phyloP scores from a whole-genome alignment of 2,113 vertebrate species.

The Cygnus atratus region DNA sequence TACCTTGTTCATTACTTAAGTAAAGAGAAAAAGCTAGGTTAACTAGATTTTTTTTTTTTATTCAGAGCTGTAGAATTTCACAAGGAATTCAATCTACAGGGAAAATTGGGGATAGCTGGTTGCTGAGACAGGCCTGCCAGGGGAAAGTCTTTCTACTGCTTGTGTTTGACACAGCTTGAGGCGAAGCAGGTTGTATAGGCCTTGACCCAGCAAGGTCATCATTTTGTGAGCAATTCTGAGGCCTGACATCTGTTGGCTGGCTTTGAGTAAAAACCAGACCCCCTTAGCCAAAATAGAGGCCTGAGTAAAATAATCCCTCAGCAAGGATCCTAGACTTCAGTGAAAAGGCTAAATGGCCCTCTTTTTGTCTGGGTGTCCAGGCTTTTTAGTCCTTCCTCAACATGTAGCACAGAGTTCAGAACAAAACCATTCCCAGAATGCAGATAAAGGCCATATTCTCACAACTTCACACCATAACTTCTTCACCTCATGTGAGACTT shows the following conservation, averaged over 20 bases:
- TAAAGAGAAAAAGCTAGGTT: constrained; percentile 69
- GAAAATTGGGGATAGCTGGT: constrained; percentile 64
- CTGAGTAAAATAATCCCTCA: constrained; percentile 79
- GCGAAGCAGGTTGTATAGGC: constrained; percentile 71
- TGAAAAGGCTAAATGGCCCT: constrained; percentile 76
- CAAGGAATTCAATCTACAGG: constrained; percentile 67
- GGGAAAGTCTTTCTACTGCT: constrained; percentile 69
- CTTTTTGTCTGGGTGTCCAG: constrained; percentile 71
- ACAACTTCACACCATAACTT: constrained; percentile 45
- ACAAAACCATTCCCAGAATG: constrained; percentile 69
- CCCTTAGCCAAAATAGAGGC: constrained; percentile 76
- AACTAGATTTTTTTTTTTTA: constrained; percentile 58
- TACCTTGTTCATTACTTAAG: constrained; percentile 64
- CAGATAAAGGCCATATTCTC: constrained; percentile 70
- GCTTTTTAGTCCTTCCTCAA: constrained; percentile 62
- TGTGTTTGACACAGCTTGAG: constrained; percentile 78
- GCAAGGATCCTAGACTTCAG: constrained; percentile 78
- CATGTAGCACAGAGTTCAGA: constrained; percentile 50
- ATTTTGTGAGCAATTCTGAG: constrained; percentile 79
- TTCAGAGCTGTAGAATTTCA: constrained; percentile 71
- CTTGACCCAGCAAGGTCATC: constrained; percentile 79
- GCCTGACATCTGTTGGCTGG: constrained; percentile 81
- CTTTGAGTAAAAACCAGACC: constrained; percentile 73
- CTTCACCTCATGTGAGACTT: constrained; percentile 35
- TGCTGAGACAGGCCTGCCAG: constrained; percentile 67